These are phyloP conservation scores for Pseudococcus jackbeardsleyi DNA, from an alignment of 2,888 invertebrate species.

Conservation along the genomic window DNA sequence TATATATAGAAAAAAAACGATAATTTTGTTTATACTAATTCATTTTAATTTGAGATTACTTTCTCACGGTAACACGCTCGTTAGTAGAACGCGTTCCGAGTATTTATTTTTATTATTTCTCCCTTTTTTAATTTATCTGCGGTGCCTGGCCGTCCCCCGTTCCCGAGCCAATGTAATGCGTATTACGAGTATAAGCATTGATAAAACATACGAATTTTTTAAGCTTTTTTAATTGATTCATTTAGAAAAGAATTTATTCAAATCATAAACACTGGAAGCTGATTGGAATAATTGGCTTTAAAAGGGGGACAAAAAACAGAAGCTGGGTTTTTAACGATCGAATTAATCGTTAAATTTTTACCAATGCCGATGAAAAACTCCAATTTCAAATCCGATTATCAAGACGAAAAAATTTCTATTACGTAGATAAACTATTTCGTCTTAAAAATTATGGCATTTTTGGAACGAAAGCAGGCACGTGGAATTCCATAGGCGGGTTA, in stretches of 20 bases:
- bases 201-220: constrained; percentile 33
- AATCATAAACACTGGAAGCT: constrained; percentile 5
- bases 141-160: neutral
- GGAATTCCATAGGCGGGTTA: too few species aligned
- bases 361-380: neutral
- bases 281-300: constrained; percentile 9
- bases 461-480: neutral
- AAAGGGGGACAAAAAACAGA: constrained; percentile 17
- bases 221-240: constrained; percentile 43
- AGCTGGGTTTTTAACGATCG: constrained; percentile 23
- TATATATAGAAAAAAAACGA: constrained; percentile 49
- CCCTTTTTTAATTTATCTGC: neutral
- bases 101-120: constrained; percentile 50
- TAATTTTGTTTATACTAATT: constrained; percentile 64
- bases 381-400: neutral
- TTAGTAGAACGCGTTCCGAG: constrained; percentile 19
- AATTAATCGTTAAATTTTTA: constrained; percentile 33
- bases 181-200: neutral
- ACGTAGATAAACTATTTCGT: neutral
- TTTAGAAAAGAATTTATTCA: constrained; percentile 37
- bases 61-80: constrained; percentile 58
- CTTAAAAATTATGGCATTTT: neutral
- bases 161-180: neutral
- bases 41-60: constrained; percentile 59
- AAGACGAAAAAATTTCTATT: neutral